Evolutionary conservation across 2,888 invertebrate genomes (phyloP), one percentile per base, ranked within the genome.

Genomic region (Eudiplozoon nipponicum): DNA sequence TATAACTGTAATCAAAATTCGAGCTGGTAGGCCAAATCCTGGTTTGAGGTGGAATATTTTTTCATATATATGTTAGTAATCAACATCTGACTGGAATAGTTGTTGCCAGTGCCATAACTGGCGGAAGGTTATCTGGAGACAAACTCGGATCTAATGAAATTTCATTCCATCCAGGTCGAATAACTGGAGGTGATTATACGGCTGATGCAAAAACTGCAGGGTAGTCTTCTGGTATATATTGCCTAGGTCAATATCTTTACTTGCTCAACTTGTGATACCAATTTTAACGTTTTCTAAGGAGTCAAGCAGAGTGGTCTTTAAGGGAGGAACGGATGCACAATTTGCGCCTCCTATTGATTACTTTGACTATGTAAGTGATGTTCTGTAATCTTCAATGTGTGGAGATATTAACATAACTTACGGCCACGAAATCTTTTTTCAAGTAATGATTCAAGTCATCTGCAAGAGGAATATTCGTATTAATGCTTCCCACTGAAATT

Each of bases 301-400:
- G 21, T 3, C 13, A 4, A 20, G 20, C 3, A 34, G 11, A 7
- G n/a, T 34, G 17, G 21, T 3, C n/a, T 19, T 34, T 9, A 5
- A n/a, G 7, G 34, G 34, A 11, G 34, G 34, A 5, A 34, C 34
- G 19, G 34, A 34, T 34, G 34, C 34, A 3, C 20, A 34, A 18
- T 34, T 34, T 15, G 34, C 34, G n/a, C 34, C 34, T 3, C 34
- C 34, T n/a, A 34, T 34, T 3, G 34, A 34, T 34, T 34, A 34
- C n/a, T 34, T 20, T 15, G 11, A n/a, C 9, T 3, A 3, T 4
- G n/a, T 34, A 20, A n/a, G n/a, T n/a, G n/a, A n/a, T n/a, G n/a
- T n/a, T n/a, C n/a, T n/a, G n/a, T n/a, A n/a, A n/a, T n/a, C n/a
- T n/a, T n/a, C n/a, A n/a, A n/a, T n/a, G n/a, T n/a, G n/a, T n/a